Evolutionary conservation across 2,888 invertebrate species (phyloP), one percentile per base, ranked within the genome.

Genomic region (Platycnemis pennipes): DNA sequence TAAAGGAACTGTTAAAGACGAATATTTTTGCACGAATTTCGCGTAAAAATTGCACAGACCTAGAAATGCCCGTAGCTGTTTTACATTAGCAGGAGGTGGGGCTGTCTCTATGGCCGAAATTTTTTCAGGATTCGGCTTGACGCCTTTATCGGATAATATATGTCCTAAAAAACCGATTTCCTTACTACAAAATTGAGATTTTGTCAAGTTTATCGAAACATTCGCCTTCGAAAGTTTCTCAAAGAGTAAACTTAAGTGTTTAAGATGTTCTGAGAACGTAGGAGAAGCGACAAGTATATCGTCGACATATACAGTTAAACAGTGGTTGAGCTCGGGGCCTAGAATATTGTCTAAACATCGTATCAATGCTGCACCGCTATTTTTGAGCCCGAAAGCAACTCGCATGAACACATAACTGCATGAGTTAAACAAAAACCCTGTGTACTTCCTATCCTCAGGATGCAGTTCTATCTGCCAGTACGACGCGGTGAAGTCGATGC

Each of bases 321-420:
- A 44, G 13, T 87, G 44, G 2, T 16, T 2, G 7, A 44, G 42
- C 4, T 87, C 87, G 13, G 44, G 44, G 16, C 87, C 87, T 19
- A 87, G 1, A 11, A 87, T 7, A 37, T 87, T 26, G 44, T 87
- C 42, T 16, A 87, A 19, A 22, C 87, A 87, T 1, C 87, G 87
- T 11, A 87, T 87, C 87, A 87, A 45, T 8, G 87, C 87, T 1
- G 87, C 87, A 13, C 87, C 42, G 45, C 87, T 87, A n/a, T n/a
- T n/a, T n/a, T n/a, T n/a, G n/a, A n/a, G n/a, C 22, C 87, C 87
- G 22, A 87, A 87, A 13, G 87, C 44, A 3, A 8, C 45, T 3
- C 19, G 56, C 56, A 19, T 13, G 22, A 87, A 87, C 3, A 87
- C 45, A 22, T 87, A 87, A 37, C 44, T 87, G 26, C 87, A 87